Evolutionary conservation across 2,113 vertebrate species (phyloP), one percentile per base, ranked within the genome.

Genomic region (Rissa tridactyla): DNA sequence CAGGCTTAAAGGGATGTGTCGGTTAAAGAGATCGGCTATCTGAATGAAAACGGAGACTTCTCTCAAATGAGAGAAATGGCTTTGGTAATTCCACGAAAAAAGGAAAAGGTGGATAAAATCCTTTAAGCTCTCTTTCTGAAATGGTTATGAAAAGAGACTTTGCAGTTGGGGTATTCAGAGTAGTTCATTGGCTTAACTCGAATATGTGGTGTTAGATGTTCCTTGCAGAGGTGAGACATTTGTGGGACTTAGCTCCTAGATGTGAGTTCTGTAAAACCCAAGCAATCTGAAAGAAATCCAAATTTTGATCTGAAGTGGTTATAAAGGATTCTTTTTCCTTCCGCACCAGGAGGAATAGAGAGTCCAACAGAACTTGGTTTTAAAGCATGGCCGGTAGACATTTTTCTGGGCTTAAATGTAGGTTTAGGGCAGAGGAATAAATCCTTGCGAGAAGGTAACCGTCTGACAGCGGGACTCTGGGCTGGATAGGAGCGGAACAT

Each of bases 321-420:
- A 2, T 40, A 62, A 69, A 52, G 23, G 26, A 11, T 54, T 68
- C 13, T 75, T 80, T 16, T 36, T 34, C 22, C 32, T 87, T 61
- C 6, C 44, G 16, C 34, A 19, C 14, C 3, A 16, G 20, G 60
- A 76, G 20, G 36, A 86, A 60, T n/a, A 47, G 29, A 15, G 76
- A 64, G 10, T 32, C 34, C 46, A 22, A 4, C 15, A 70, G 51
- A 73, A 54, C 19, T 66, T 64, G 32, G 1, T 64, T 90, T 51
- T 51, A 66, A 75, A 90, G 61, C 26, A 13, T 0, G 0, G 12
- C 36, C 71, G 30, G 23, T 9, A 30, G 75, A 6, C 18, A 6
- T 10, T 25, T 81, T 73, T 58, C 40, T 66, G 12, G 54, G 32
- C 78, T 51, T 25, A 11, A 47, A 25, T 19, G 5, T 46, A 16